A percentile compares a stretch with the other conserved stretches of the same genome.
Evolutionary conservation across 1,140 invertebrate genomes (phyloP).

Genomic region (Daktulosphaira vitifoliae): DNA sequence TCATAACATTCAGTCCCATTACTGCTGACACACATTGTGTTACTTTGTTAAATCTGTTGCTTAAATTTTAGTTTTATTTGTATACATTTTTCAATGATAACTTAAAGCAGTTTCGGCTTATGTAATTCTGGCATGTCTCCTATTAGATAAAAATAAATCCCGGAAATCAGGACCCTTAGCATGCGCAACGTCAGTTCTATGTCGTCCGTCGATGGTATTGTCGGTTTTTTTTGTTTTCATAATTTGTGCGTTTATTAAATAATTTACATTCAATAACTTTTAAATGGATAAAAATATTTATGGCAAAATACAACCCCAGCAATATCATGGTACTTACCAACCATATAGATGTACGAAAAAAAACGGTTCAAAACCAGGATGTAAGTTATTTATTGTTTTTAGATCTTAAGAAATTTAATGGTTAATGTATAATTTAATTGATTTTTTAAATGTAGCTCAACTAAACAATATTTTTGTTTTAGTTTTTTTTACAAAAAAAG

Average conservation of each 20-base stretch:
- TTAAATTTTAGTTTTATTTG: slow-evolving; percentile 9
- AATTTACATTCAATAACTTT: not conserved
- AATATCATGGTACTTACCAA: slow-evolving; percentile 49
- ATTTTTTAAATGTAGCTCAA: too few relatives aligned
- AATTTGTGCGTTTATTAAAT: not conserved
- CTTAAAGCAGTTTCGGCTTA: not conserved
- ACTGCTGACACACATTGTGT: slow-evolving; percentile 13
- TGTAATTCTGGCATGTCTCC: slow-evolving; percentile 27
- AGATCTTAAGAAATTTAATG: too few relatives aligned
- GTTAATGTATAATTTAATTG: too few relatives aligned
- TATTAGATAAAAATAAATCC: slow-evolving; percentile 34
- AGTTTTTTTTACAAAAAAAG: too few relatives aligned
- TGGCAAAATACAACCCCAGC: slow-evolving; percentile 66
- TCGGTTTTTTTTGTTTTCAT: slow-evolving; percentile 10
- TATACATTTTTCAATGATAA: slow-evolving; percentile 2
- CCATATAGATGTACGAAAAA: slow-evolving; percentile 69
- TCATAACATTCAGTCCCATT: slow-evolving; percentile 22
- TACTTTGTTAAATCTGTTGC: not conserved
- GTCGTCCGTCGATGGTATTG: slow-evolving; percentile 23
- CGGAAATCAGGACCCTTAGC: slow-evolving; percentile 30
- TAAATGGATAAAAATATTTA: slow-evolving; percentile 75
- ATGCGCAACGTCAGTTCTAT: slow-evolving; percentile 13
- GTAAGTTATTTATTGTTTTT: slow-evolving; percentile 54
- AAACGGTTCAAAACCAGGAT: slow-evolving; percentile 70
- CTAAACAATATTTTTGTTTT: too few relatives aligned